Base-by-base conservation (phyloP, 1,140 invertebrate genomes). In the Lithobius niger region DNA sequence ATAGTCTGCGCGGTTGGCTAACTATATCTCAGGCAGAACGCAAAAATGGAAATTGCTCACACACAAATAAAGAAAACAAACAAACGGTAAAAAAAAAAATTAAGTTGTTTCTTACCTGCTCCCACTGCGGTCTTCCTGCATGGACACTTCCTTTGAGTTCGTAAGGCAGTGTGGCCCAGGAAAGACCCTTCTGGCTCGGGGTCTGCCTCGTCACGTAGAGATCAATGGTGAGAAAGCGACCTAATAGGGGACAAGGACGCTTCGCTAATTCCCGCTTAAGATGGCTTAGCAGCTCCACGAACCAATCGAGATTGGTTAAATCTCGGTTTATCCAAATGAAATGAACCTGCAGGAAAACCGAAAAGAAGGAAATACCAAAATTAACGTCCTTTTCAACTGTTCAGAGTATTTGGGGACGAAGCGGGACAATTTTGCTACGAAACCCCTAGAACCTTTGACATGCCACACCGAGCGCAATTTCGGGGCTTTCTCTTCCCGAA, bases 291-390 rank as follows among this genome's bases (percentile, higher is more conserved):
- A 97, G 75, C 64, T 91, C 91, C 26, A 95, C 88, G 69, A 97
- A 96, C 94, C 95, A 98, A 71, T 97, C 93, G 72, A 97, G 97
- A 1, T 90, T 90, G 47, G 83, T 76, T 70, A 96, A 92, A 71
- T 97, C 86, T 16, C 92, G 80, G 71, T 96, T 97, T 21, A 98
- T 93, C 95, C 95, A 98, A 72, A 94, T 93, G 72, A 98, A 97
- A 69, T 97, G 92, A 47, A 97, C 90, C 87, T 93, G 21, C 10
- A 47, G 22, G 15, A 13, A 21, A 47, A 47, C 15, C 10, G 10
- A 36, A 10, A 36, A 36, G 10, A 36, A n/a, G n/a, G 31, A 36
- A 36, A 36, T n/a, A 36, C 31, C n/a, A 10, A 36, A 10, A 10
- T 36, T 36, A n/a, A 36, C 10, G 31, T n/a, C 31, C 10, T 36